These are phyloP conservation scores for Tinamus major DNA, from an alignment of 2,797 vertebrate genomes.

Conservation along the genomic window DNA sequence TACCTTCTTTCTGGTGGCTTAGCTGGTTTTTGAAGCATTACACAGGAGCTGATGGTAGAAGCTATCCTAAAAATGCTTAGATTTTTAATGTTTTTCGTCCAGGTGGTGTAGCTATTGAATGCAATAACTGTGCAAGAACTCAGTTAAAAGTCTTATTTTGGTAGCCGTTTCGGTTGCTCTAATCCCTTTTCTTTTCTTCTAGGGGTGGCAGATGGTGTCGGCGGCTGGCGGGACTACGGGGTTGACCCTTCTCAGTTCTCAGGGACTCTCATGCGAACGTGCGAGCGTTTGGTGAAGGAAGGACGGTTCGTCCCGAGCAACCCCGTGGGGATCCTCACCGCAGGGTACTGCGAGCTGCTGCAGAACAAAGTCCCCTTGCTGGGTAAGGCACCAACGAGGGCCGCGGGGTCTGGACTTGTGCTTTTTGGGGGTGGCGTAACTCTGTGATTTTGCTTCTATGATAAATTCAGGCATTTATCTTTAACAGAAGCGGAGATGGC, in stretches of 20 bases:
- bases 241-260: constrained; percentile 99
- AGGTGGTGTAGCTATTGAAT: not conserved
- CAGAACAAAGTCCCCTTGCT: constrained; percentile 98
- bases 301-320: constrained; percentile 94
- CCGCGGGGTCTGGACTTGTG: accelerated
- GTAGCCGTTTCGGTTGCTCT: accelerated
- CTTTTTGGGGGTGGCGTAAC: not conserved
- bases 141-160: not conserved
- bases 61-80: not conserved
- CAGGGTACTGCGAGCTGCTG: constrained; percentile 95
- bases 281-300: constrained; percentile 96
- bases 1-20: not conserved
- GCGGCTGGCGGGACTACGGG: constrained; percentile 98
- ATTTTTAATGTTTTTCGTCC: not conserved
- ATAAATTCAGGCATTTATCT: not conserved
- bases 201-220: constrained; percentile 98
- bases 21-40: not conserved
- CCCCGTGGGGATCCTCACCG: constrained; percentile 95
- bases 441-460: not conserved
- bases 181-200: constrained; percentile 6
- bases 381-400: constrained; percentile 82
- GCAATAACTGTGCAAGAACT: not conserved
- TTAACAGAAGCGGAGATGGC: not conserved
- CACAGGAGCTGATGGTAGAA: not conserved
- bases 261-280: constrained; percentile 96